Base-by-base conservation (phyloP, 2,888 invertebrate species). In the Odontocolon sp. region DNA sequence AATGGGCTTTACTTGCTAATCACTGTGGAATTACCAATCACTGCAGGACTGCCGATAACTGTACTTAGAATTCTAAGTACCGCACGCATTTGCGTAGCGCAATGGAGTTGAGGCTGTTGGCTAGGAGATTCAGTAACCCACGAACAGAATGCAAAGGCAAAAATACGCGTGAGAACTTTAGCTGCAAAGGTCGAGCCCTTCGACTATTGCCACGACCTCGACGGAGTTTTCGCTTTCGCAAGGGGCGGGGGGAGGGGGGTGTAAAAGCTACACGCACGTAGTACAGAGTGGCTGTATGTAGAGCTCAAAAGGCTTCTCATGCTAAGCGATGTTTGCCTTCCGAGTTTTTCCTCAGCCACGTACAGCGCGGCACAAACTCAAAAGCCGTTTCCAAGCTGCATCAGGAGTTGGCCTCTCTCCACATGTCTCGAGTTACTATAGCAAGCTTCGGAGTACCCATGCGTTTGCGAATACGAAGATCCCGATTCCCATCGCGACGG, bases 231-330 rank as follows among this genome's bases (percentile, higher is more conserved):
- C 18, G 38, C 66, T 52, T 67, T 61, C 47, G 67, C 33, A 47
- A 54, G n/a, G n/a, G n/a, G n/a, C n/a, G n/a, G n/a, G n/a, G n/a
- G n/a, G n/a, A n/a, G n/a, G 50, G 52, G 47, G 59, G 57, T 56
- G 38, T 77, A 68, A 57, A 45, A 68, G 50, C 57, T 59, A 77
- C 47, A 68, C 21, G 2, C 66, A 28, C 64, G 59, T 40, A 18
- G n/a, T 18, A 52, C 56, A 67, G 54, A 36, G 11, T 6, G 18
- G 38, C 11, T 18, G 61, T 67, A 38, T 26, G 72, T 63, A 26
- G 56, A 59, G 52, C 61, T 80, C 74, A 80, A 80, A 80, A 77
- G 78, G 73, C 70, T 80, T 77, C 68, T 73, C 71, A 57, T 77
- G 77, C 73, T 42, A 50, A 69, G 38, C 72, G 72, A 78, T 78